phyloP scores from a whole-genome alignment of 2,888 invertebrate species.

The Notodonta dromedarius region DNA sequence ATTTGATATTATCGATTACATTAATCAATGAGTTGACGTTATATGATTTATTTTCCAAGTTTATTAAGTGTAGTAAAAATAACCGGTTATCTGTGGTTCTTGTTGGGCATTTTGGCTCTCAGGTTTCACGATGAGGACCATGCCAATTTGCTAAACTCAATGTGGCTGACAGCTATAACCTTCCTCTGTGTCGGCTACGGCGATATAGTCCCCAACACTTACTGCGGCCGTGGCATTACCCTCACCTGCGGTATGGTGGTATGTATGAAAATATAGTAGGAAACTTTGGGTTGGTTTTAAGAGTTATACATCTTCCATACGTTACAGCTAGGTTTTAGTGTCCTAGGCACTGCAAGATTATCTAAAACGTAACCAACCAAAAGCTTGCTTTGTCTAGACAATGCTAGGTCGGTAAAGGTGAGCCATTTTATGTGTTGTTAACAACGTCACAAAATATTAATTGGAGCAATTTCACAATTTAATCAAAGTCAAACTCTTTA shows the following conservation, averaged over 20 bases:
- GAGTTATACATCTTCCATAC: slow-evolving; percentile 41
- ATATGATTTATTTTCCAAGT: slow-evolving; percentile 26
- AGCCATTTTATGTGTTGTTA: slow-evolving; percentile 81
- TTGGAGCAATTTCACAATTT: slow-evolving; percentile 62
- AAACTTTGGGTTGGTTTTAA: slow-evolving; percentile 62
- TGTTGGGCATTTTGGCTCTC: slow-evolving; percentile 84
- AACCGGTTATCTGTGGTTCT: slow-evolving; percentile 80
- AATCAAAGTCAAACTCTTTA: slow-evolving; percentile 84
- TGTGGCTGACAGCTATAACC: slow-evolving; percentile 99
- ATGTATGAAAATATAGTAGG: slow-evolving; percentile 84
- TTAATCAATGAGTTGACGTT: slow-evolving; percentile 13
- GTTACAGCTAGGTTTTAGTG: slow-evolving; percentile 40
- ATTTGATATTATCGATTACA: slow-evolving; percentile 21
- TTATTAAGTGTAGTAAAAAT: slow-evolving; percentile 42
- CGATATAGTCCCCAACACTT: slow-evolving; percentile 99
- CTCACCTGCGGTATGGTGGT: slow-evolving; percentile 99
- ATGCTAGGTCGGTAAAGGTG: slow-evolving; percentile 77
- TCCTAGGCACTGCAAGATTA: slow-evolving; percentile 65
- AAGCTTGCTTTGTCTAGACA: slow-evolving; percentile 68
- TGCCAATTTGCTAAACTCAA: slow-evolving; percentile 99
- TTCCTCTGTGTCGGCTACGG: slow-evolving; percentile 99
- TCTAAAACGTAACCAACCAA: slow-evolving; percentile 13
- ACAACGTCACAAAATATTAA: slow-evolving; percentile 51
- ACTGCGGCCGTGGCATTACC: slow-evolving; percentile 99
- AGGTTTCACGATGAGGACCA: slow-evolving; percentile 99